A percentile compares a stretch with the other conserved stretches of the same genome.
Conservation (phyloP, 2,888 invertebrate genomes). For the Sarcophaga caerulescens region DNA sequence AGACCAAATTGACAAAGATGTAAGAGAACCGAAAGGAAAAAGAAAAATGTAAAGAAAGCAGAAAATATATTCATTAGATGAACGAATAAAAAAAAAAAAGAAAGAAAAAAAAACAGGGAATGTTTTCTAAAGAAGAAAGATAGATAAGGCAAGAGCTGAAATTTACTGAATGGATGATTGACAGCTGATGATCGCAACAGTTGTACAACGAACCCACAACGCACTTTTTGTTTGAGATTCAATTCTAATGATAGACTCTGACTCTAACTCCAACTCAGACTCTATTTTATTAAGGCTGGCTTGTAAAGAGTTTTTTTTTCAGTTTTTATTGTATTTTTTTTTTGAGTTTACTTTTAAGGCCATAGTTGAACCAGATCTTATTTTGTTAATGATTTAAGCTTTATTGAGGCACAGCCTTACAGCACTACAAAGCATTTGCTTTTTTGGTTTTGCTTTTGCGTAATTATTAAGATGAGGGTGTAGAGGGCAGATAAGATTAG, state of each 20-base stretch:
- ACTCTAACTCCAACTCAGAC: background rate
- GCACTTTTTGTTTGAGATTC: background rate
- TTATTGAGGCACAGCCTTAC: conserved; percentile 4
- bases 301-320: background rate
- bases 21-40: conserved; percentile 18
- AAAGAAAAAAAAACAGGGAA: background rate
- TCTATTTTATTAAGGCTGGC: background rate
- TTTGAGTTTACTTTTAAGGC: background rate
- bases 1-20: conserved; percentile 46
- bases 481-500: conserved; percentile 23
- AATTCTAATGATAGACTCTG: conserved; percentile 27
- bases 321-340: background rate
- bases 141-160: conserved; percentile 21
- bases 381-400: conserved; percentile 50
- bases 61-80: conserved; percentile 24
- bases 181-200: conserved; percentile 50
- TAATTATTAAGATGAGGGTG: conserved; percentile 23
- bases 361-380: conserved; percentile 45
- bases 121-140: conserved; percentile 13
- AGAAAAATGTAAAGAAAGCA: conserved; percentile 12
- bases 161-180: conserved; percentile 56
- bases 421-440: too few species aligned
- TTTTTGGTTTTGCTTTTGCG: background rate
- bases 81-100: background rate
- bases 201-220: conserved; percentile 10